These are phyloP conservation scores for Saguinus imperator DNA, from an alignment of 2,113 vertebrate genomes.

Conservation along the genomic window DNA sequence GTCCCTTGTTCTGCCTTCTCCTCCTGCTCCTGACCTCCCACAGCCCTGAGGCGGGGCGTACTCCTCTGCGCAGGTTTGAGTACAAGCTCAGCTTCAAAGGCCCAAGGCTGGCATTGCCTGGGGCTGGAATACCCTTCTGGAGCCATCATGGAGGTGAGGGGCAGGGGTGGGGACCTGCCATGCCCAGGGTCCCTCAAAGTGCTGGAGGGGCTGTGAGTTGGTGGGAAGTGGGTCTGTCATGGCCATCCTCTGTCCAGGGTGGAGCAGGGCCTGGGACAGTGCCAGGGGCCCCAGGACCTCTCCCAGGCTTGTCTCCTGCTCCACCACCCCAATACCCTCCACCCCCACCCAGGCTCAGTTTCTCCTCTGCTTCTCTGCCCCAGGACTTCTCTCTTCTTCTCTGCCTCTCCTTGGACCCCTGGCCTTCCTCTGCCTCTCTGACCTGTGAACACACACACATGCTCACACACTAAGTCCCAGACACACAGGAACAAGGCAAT, in stretches of 20 bases:
- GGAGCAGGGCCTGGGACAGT: background rate
- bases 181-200: background rate
- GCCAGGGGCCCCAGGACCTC: background rate
- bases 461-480: background rate
- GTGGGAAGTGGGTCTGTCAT: background rate
- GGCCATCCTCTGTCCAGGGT: background rate
- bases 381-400: background rate
- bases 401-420: background rate
- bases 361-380: background rate
- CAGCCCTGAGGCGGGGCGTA: background rate
- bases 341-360: background rate
- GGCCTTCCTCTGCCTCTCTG: background rate
- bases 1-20: background rate
- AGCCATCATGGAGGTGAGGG: constrained; percentile 77
- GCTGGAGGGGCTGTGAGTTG: background rate
- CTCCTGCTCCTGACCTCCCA: background rate
- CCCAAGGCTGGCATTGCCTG: constrained; percentile 63
- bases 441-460: background rate
- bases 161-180: background rate
- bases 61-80: constrained; percentile 71
- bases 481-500: background rate
- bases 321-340: fast-evolving
- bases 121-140: constrained; percentile 76
- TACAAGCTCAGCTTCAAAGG: constrained; percentile 82
- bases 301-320: background rate